Conservation (phyloP, 2,797 vertebrate genomes). For the Gymnoscopelus microlampas region DNA sequence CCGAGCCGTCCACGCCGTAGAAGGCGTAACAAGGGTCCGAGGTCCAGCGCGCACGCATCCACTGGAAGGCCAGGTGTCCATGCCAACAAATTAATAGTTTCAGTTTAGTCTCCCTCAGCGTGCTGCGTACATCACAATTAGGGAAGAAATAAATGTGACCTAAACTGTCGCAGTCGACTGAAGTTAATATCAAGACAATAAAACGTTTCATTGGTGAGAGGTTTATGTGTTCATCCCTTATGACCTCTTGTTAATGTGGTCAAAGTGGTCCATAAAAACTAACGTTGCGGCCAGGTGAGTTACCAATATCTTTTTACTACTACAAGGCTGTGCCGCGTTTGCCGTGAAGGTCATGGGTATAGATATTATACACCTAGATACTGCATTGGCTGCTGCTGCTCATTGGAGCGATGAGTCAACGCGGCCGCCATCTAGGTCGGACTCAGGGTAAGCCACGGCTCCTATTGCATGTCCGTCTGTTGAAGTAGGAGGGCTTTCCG, state of each 20-base stretch:
- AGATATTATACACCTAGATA: too few species aligned
- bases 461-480: too few species aligned
- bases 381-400: too few species aligned
- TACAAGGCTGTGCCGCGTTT: too few species aligned
- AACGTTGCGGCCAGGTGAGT: slow-evolving; percentile 36
- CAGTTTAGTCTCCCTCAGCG: too few species aligned
- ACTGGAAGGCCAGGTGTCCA: slow-evolving; percentile 75
- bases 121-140: too few species aligned
- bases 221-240: neutral
- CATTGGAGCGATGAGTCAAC: too few species aligned
- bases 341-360: too few species aligned
- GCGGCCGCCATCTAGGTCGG: too few species aligned
- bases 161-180: neutral
- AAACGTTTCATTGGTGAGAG: neutral
- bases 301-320: neutral
- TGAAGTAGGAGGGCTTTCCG: too few species aligned
- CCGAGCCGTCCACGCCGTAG: slow-evolving; percentile 94
- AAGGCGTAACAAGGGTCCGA: slow-evolving; percentile 96
- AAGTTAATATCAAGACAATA: neutral
- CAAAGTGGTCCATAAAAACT: slow-evolving; percentile 13
- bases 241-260: neutral
- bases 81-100: slow-evolving; percentile 55
- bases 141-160: neutral
- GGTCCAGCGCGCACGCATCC: slow-evolving; percentile 97
- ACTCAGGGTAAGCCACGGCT: too few species aligned